Conservation (phyloP, 2,113 vertebrate species). For the Paradisaea rubra region DNA sequence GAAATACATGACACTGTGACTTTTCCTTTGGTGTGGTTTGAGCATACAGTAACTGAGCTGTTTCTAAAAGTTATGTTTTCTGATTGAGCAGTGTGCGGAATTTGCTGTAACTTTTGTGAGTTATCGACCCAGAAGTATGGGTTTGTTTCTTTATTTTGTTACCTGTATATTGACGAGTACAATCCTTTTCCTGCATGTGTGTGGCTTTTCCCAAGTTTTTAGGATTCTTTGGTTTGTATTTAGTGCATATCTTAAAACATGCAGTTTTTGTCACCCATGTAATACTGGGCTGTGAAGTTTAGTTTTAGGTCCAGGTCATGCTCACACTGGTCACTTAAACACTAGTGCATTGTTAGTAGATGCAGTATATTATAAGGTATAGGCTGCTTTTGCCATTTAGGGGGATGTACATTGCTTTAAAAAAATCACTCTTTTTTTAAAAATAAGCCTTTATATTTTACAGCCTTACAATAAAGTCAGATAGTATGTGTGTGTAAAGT, state of each 20-base stretch:
- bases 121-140: not conserved
- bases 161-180: not conserved
- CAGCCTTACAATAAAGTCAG: not conserved
- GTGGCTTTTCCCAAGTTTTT: not conserved
- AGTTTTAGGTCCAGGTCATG: not conserved
- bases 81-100: not conserved
- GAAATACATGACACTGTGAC: not conserved
- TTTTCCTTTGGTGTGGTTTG: not conserved
- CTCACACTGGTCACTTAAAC: not conserved
- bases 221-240: not conserved
- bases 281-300: not conserved
- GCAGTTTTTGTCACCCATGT: not conserved
- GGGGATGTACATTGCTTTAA: not conserved
- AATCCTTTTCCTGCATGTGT: not conserved
- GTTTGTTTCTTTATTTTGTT: not conserved
- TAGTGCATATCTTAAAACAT: not conserved
- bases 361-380: not conserved
- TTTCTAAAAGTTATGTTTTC: not conserved
- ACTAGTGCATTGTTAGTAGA: not conserved
- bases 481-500: not conserved
- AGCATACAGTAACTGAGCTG: not conserved
- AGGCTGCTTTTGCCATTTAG: not conserved
- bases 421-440: not conserved
- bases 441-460: not conserved
- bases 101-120: not conserved